Base-by-base conservation (phyloP, 2,888 invertebrate species). In the Acleris laterana region DNA sequence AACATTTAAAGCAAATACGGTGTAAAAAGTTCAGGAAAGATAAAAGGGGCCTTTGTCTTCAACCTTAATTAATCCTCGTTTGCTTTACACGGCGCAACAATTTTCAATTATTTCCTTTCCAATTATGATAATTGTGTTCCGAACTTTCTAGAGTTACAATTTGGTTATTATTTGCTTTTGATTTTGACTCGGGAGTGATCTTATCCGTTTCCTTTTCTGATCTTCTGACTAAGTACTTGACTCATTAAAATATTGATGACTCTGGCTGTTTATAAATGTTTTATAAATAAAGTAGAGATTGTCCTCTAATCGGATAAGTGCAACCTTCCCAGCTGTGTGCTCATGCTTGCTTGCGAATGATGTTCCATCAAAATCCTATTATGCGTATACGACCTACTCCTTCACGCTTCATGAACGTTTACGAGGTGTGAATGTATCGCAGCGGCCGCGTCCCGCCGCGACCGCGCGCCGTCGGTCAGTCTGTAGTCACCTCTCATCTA, bases 361-460 rank as follows among this genome's bases (percentile, higher is more conserved):
- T 63, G 56, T 42, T 25, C 56, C 63, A 46, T 48, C 19, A 48
- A 62, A 56, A 66, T 62, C 57, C 66, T 52, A 48, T 62, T 61
- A 61, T n/a, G 52, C 61, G 46, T 66, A 66, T 61, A 66, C 57
- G 46, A 57, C 62, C 62, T 62, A 46, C 65, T 68, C 62, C 63
- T 68, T 61, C 51, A 58, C 49, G 42, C 65, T 49, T 52, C 62
- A 69, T 57, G 55, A 49, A 50, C 55, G 66, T 72, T 72, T 70
- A 69, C 67, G 67, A 62, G 63, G 66, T 69, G 68, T 67, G 68
- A 68, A 69, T 68, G 70, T 68, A 68, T 69, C 61, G 63, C 44
- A 22, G 68, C 58, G 57, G 50, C 63, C 68, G 52, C 46, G 56
- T 13, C 50, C 11, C 50, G 50, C 19, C 28, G 38, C 49, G 13